Base-by-base conservation (phyloP, 2,888 invertebrate genomes). In the Drosophila lacicola region DNA sequence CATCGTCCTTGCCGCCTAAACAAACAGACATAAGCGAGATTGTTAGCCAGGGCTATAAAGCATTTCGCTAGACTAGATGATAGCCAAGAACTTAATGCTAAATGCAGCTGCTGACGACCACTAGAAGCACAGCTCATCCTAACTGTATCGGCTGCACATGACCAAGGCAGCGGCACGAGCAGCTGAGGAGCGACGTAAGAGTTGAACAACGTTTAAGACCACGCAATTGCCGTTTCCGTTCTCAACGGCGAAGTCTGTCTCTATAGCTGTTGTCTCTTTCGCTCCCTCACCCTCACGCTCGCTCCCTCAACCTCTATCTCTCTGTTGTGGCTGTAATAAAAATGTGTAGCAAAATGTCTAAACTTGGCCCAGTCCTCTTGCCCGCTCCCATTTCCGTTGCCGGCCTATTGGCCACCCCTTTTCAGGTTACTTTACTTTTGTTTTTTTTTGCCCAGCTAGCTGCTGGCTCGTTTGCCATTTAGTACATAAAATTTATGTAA, bases 1-100 rank as follows among this genome's bases (percentile, higher is more conserved):
- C 97, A 87, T 97, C 97, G 90, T 97, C 97, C 93, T 96, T 96
- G 91, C 95, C 96, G 91, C 97, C 97, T 97, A 6, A 2, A 41
- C 4, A 14, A 2, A 41, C 4, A 14, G 8, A 14, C 4, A 29
- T 9, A 25, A 14, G 9, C 14, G n/a, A n/a, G 44, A n/a, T 13
- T 34, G 49, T 47, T 45, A 37, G 11, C 14, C 21, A n/a, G 3
- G 19, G 36, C 36, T 8, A 29, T 8, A 29, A 29, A 29, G 8
- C 36, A n/a, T 39, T 4, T 13, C 8, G 34, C 33, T 60, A 17
- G 11, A 25, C 14, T 37, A 2, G 5, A 11, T 36, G 25, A 65
- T 37, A 14, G 11, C 25, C 4, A 17, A 29, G 5, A 34, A 33
- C 51, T 64, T 65, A 66, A 37, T 10, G 44, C 29, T 66, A 44